Conservation (phyloP, 2,888 invertebrate species). For the Sesamia inferens region DNA sequence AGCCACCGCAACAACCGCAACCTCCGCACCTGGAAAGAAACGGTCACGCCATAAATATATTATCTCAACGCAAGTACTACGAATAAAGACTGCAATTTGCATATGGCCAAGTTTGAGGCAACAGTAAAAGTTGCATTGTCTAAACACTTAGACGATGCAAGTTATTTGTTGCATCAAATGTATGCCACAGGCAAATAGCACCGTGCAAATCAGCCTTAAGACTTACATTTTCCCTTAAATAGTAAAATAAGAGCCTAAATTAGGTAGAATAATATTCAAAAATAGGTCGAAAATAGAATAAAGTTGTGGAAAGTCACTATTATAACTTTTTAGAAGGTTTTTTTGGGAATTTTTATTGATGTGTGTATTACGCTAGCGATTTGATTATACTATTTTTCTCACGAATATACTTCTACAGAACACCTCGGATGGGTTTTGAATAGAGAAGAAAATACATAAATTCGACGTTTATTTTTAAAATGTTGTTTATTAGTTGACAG, state of each 20-base stretch:
- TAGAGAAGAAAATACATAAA: constrained; percentile 47
- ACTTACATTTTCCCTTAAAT: constrained; percentile 10
- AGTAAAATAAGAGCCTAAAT: neutral
- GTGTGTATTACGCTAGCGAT: constrained; percentile 71
- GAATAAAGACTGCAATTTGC: too few species aligned
- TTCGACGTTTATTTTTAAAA: neutral
- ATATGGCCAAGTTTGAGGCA: too few species aligned
- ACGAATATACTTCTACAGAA: constrained; percentile 65
- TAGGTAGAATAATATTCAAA: neutral
- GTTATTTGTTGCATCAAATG: too few species aligned
- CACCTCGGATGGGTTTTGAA: constrained; percentile 70
- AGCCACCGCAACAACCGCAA: constrained; percentile 71
- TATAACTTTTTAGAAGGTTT: constrained; percentile 57
- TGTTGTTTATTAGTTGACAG: constrained; percentile 3
- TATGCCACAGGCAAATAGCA: too few species aligned
- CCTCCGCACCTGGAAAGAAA: constrained; percentile 77
- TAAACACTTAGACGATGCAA: too few species aligned
- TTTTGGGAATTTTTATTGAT: constrained; percentile 71
- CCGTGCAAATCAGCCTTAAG: too few species aligned
- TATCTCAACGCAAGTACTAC: neutral
- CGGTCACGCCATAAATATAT: neutral
- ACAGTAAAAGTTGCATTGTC: too few species aligned
- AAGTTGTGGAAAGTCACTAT: constrained; percentile 39
- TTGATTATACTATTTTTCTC: constrained; percentile 74
- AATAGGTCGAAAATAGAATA: neutral